phyloP scores from a whole-genome alignment of 2,113 vertebrate species.

The Caretta caretta region DNA sequence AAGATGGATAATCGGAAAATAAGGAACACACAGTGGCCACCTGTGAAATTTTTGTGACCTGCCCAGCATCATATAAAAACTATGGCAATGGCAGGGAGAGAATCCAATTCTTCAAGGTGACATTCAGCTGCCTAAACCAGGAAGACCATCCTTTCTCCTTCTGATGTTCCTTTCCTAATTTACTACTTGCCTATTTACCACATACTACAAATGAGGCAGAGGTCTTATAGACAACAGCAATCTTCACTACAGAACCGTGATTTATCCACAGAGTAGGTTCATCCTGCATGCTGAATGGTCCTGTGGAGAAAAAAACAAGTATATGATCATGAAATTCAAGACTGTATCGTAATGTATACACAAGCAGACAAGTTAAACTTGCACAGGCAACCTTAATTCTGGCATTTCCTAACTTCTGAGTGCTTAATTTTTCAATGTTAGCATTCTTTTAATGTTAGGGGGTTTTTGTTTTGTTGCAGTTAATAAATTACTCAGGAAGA shows the following conservation, averaged over 20 bases:
- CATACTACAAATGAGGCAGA: background rate
- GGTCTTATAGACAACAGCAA: background rate
- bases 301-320: background rate
- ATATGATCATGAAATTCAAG: background rate
- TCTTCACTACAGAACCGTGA: background rate
- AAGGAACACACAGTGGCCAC: background rate
- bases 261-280: background rate
- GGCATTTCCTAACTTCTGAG: background rate
- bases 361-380: background rate
- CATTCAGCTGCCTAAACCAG: background rate
- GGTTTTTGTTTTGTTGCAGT: background rate
- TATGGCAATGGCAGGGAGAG: background rate
- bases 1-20: background rate
- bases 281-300: background rate
- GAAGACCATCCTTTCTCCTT: background rate
- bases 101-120: background rate
- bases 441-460: background rate
- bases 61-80: background rate
- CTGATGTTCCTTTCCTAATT: background rate
- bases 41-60: background rate
- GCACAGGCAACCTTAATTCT: background rate
- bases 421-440: background rate
- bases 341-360: background rate
- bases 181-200: too few species aligned
- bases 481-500: background rate